These are phyloP conservation scores for Thinocorus orbignyianus DNA, from an alignment of 2,113 vertebrate genomes.

Conservation along the genomic window DNA sequence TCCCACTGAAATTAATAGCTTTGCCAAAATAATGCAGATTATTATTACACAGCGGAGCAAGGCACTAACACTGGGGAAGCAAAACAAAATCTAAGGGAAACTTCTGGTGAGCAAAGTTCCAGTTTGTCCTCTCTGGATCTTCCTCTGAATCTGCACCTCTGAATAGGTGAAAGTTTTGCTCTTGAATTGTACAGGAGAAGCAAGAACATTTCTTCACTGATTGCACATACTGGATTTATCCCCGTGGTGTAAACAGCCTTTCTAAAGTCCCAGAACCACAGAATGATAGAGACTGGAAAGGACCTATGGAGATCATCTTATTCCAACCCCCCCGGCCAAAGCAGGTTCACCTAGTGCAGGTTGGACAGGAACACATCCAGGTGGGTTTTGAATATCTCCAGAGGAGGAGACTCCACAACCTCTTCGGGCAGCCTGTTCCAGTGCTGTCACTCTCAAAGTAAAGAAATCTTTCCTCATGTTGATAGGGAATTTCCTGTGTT, in stretches of 20 bases:
- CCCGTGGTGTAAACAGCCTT: not conserved
- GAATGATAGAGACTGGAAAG: not conserved
- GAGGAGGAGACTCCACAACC: not conserved
- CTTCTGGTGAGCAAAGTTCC: not conserved
- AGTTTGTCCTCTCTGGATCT: not conserved
- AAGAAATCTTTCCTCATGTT: not conserved
- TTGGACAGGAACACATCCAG: not conserved
- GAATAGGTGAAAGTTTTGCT: not conserved
- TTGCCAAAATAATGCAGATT: not conserved
- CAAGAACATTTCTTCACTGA: not conserved
- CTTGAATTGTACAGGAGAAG: not conserved
- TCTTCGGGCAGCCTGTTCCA: not conserved
- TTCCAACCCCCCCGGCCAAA: not conserved
- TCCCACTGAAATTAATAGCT: not conserved
- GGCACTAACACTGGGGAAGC: not conserved
- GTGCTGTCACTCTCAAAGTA: not conserved
- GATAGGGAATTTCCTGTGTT: not conserved
- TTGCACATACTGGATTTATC: not conserved
- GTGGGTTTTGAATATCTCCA: not conserved
- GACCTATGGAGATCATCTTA: not conserved
- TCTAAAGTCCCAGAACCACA: not conserved
- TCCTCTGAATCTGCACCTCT: not conserved
- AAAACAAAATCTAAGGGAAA: not conserved
- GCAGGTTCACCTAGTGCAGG: not conserved
- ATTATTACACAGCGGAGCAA: accelerated